Conservation (phyloP, 2,113 vertebrate genomes). For the Pomatorhinus ruficollis region DNA sequence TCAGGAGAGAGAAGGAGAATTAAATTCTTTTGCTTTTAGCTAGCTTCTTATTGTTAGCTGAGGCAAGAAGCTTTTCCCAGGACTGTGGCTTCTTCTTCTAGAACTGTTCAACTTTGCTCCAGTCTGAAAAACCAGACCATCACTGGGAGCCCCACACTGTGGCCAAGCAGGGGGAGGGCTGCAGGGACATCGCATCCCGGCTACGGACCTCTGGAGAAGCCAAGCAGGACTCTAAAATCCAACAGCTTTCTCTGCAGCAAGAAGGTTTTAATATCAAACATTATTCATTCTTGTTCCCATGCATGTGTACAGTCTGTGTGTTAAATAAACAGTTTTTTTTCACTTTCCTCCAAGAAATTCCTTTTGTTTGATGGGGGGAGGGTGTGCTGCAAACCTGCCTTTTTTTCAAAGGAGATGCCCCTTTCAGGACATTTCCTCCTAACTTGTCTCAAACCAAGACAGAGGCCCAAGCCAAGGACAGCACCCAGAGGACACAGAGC, state of each 20-base stretch:
- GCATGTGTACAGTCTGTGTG: not conserved
- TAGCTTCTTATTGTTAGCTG: not conserved
- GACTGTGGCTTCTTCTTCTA: not conserved
- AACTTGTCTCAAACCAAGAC: not conserved
- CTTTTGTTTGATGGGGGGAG: not conserved
- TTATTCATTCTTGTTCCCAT: not conserved
- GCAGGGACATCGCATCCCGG: not conserved
- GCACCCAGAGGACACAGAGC: not conserved
- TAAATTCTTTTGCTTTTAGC: not conserved
- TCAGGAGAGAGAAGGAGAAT: not conserved
- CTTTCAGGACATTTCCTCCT: not conserved
- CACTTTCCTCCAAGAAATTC: not conserved
- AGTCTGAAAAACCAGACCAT: not conserved
- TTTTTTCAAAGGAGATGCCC: not conserved
- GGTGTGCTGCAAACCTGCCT: fast-evolving
- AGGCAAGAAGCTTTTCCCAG: not conserved
- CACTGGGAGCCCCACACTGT: fast-evolving
- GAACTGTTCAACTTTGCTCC: not conserved
- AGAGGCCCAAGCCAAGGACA: not conserved
- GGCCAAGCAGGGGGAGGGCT: not conserved
- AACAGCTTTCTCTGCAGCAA: fast-evolving
- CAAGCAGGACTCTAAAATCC: not conserved
- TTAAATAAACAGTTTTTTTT: not conserved
- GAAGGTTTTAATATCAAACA: not conserved
- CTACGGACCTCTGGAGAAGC: not conserved